Base-by-base conservation (phyloP, 2,113 vertebrate genomes). In the Rhagologus leucostigma region DNA sequence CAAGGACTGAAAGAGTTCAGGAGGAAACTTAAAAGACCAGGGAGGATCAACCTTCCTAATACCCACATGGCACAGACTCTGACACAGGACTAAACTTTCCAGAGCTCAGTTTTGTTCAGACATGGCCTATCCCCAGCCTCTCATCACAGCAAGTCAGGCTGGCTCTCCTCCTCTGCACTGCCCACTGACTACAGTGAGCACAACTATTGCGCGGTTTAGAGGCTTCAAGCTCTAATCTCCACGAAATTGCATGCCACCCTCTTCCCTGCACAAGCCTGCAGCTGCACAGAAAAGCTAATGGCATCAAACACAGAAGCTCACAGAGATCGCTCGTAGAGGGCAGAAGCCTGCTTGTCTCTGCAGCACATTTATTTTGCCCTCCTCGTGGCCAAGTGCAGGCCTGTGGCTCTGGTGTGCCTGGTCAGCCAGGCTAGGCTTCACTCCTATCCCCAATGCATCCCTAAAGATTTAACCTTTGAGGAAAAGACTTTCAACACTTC, bases 81-180 rank as follows among this genome's bases (percentile, higher is more conserved):
- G 84, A 87, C 9, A 52, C 30, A 52, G 29, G 59, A 84, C 73
- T 89, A 64, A 76, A 80, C 50, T 74, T 69, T 21, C 37, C 50
- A 89, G 69, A 89, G n/a, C 55, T 44, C 59, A 52, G 0, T 67
- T 78, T 74, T 62, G 46, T 49, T 74, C 63, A 78, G 46, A 69
- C 24, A 41, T 26, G 22, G 74, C 47, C 50, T 46, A 15, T 44
- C 21, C 30, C 27, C 39, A 70, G 70, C 46, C 24, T 53, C 52
- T 49, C 3, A 2, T 32, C 50, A 47, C 39, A 47, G 24, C 0
- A 0, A 50, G 33, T 50, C 18, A 59, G 17, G 9, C 18, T 17
- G 19, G 37, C 13, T 62, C 21, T 84, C n/a, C 55, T 49, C 9
- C 32, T 49, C 50, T 52, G 23, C 24, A 21, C 14, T 64, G 59